These are phyloP conservation scores for Rhegmatorhina hoffmannsi DNA, from an alignment of 2,113 vertebrate species.

Conservation along the genomic window DNA sequence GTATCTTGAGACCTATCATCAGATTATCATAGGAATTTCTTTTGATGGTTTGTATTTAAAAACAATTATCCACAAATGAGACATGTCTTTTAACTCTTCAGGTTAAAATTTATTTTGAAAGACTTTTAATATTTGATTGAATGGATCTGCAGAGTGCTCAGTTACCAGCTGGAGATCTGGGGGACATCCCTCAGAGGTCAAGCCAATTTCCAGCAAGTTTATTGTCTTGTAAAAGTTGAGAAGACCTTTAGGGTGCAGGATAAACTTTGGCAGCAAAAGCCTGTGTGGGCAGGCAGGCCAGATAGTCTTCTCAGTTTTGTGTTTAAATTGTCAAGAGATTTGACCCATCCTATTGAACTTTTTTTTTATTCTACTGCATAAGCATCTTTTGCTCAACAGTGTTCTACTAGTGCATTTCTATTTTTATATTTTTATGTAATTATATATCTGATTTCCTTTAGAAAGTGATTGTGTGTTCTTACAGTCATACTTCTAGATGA, in stretches of 20 bases:
- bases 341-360: not conserved
- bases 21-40: not conserved
- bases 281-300: not conserved
- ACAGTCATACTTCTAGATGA: not conserved
- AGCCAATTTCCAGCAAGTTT: not conserved
- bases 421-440: not conserved
- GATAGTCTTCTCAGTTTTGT: not conserved
- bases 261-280: not conserved
- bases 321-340: not conserved
- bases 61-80: rapidly evolving
- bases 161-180: not conserved
- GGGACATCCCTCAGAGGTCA: not conserved
- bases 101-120: not conserved
- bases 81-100: not conserved
- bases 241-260: not conserved
- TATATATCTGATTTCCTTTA: constrained; percentile 30
- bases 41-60: not conserved
- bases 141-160: not conserved
- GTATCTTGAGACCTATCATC: not conserved
- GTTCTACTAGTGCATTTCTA: not conserved
- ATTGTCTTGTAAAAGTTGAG: not conserved
- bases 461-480: not conserved
- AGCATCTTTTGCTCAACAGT: not conserved
- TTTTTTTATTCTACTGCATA: not conserved
- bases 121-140: not conserved